Evolutionary conservation across 1,140 invertebrate species (phyloP), one percentile per base, ranked within the genome.

Genomic region (Drosophila teissieri): DNA sequence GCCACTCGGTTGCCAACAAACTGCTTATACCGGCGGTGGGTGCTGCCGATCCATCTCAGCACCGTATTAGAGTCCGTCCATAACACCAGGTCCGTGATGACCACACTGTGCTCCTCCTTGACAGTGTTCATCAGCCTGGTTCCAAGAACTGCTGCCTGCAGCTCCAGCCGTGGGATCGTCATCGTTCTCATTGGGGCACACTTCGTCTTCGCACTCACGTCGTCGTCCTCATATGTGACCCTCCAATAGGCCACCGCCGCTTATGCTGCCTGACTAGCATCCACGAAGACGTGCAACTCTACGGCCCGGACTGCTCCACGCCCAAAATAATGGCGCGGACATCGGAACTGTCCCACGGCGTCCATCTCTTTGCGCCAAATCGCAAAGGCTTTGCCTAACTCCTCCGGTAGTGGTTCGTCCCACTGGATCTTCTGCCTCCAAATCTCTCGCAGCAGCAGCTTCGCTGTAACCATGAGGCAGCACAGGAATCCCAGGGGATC

Each of bases 111-210:
- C 14, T 17, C 40, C 10, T 31, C 2, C 22, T 34, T 56, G 19
- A 56, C 44, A 14, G 45, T 36, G 24, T 54, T 24, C n/a, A 77
- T 74, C 11, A 93, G 10, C 27, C 88, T 69, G 2, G 72, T 75
- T 7, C 82, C 91, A 15, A 93, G 51, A 0, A 93, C 51, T 1
- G 93, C 93, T 8, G 91, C 93, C 54, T 92, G 80, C 1, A 93
- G 73, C 68, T 93, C 92, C 4, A 93, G 57, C 24, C 92, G 68
- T 1, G 93, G 92, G 17, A 93, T 91, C 1, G 91, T 89, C n/a
- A 91, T 45, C 1, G 57, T 42, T 55, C 90, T 91, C 6, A 92
- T 19, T 6, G 93, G 92, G 0, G 93, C 77, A 3, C 93, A 92
- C 58, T 84, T 76, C 7, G 85, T 65, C 67, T 92, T 93, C 10